phyloP scores from a whole-genome alignment of 2,888 invertebrate genomes.

The Sinohyriopsis cumingii region DNA sequence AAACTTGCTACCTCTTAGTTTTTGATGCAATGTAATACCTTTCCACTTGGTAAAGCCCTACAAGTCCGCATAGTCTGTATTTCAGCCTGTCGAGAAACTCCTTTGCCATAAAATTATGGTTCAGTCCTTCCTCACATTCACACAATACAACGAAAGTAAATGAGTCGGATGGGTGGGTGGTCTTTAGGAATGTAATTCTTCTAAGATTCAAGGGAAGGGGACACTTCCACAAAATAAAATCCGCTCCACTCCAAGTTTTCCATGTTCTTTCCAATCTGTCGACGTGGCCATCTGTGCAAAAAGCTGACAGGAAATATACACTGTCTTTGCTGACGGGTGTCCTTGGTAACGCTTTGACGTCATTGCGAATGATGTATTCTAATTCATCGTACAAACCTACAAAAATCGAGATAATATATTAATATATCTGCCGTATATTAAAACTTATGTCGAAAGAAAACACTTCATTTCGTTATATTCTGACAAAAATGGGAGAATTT shows the following conservation, averaged over 20 bases:
- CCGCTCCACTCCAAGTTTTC: constrained; percentile 64
- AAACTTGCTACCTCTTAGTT: constrained; percentile 5
- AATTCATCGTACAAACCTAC: constrained; percentile 49
- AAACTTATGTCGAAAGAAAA: too few species aligned
- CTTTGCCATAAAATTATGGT: constrained; percentile 48
- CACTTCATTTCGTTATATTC: too few species aligned
- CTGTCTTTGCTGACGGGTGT: constrained; percentile 60
- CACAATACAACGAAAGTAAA: constrained; percentile 58
- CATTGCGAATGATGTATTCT: constrained; percentile 43
- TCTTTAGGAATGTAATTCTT: constrained; percentile 59
- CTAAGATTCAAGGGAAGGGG: constrained; percentile 58
- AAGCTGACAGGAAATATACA: constrained; percentile 58
- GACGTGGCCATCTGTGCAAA: constrained; percentile 54
- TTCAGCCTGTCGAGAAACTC: constrained; percentile 58
- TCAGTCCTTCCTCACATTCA: constrained; percentile 58
- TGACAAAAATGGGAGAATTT: too few species aligned
- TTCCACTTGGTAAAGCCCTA: constrained; percentile 57
- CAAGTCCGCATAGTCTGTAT: constrained; percentile 57
- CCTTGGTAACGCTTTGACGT: constrained; percentile 53
- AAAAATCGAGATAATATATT: constrained; percentile 10
- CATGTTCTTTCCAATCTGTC: constrained; percentile 55
- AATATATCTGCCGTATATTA: too few species aligned
- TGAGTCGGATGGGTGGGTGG: constrained; percentile 35
- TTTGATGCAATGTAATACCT: constrained; percentile 50
- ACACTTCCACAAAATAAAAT: constrained; percentile 59